Evolutionary conservation across 2,797 vertebrate genomes (phyloP).

Genomic region (Coilia nasus): DNA sequence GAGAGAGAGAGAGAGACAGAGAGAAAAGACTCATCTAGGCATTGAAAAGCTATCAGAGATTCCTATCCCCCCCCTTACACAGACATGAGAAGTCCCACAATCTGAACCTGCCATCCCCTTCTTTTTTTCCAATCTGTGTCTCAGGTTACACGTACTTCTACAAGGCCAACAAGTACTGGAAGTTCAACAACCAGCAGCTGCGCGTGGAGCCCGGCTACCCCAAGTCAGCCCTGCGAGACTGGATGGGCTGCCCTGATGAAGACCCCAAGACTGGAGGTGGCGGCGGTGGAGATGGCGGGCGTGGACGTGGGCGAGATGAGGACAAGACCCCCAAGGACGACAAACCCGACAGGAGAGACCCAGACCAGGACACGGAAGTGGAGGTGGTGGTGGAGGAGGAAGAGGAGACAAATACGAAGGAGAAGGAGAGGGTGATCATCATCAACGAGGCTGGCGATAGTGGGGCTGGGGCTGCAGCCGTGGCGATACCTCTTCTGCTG

Average conservation of each 20-base stretch:
- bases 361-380: slow-evolving; percentile 48
- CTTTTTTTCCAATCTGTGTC: slow-evolving; percentile 19
- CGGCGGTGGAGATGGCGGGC: slow-evolving; percentile 59
- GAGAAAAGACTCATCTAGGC: neutral
- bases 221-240: slow-evolving; percentile 86
- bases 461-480: slow-evolving; percentile 69
- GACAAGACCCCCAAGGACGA: slow-evolving; percentile 28
- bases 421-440: slow-evolving; percentile 36
- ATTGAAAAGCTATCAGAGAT: neutral
- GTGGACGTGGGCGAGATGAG: slow-evolving; percentile 67
- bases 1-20: too few relatives aligned
- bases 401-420: slow-evolving; percentile 46
- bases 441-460: slow-evolving; percentile 23
- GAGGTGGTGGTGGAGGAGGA: slow-evolving; percentile 54
- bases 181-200: slow-evolving; percentile 90
- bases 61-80: neutral
- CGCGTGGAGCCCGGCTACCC: slow-evolving; percentile 89
- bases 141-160: slow-evolving; percentile 91
- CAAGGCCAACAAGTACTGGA: slow-evolving; percentile 93
- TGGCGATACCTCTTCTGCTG: slow-evolving; percentile 82
- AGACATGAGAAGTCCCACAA: neutral
- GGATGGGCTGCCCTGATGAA: slow-evolving; percentile 85
- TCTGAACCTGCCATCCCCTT: neutral
- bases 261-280: slow-evolving; percentile 75
- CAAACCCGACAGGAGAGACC: slow-evolving; percentile 15